Evolutionary conservation across 2,797 vertebrate species (phyloP), one percentile per base, ranked within the genome.

Genomic region (Diceros bicornis): DNA sequence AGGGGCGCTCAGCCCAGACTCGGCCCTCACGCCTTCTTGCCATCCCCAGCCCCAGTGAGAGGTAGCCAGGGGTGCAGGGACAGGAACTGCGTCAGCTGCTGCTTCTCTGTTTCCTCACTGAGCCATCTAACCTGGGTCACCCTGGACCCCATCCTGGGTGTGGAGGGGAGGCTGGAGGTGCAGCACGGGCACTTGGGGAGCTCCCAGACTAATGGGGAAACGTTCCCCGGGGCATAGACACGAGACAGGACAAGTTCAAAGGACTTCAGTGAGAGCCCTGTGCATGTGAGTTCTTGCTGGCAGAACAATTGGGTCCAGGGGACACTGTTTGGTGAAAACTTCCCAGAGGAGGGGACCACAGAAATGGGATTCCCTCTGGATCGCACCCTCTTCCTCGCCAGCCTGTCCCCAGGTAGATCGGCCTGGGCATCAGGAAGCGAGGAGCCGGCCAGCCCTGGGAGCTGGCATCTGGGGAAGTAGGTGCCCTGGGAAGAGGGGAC

Each of bases 181-280:
- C 27, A 79, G 25, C 64, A 55, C 27, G 32, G 59, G 55, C n/a
- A 75, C 21, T 68, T 17, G 2, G 68, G 82, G 50, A 61, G 50
- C 68, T 85, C 68, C 92, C 1, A 2, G 47, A 23, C 89, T 84
- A 74, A 50, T 89, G 85, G 57, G n/a, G 69, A 95, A 47, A 41
- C 2, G 0, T 47, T 82, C 90, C 90, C 95, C 20, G 3, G 85
- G 85, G 89, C 66, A 0, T 4, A 77, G 92, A 55, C 10, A 62
- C 17, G 0, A 95, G 96, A 93, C 52, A 2, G 34, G 89, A 96
- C 82, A 87, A 77, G 93, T 93, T 94, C 94, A 93, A 77, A 97
- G 59, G 55, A 21, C 66, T 71, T 61, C 3, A 47, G 75, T 29
- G 20, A 83, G 32, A 32, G 13, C 72, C 74, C 77, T 55, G 32